phyloP scores from a whole-genome alignment of 2,888 invertebrate species.

The Eurois occulta region DNA sequence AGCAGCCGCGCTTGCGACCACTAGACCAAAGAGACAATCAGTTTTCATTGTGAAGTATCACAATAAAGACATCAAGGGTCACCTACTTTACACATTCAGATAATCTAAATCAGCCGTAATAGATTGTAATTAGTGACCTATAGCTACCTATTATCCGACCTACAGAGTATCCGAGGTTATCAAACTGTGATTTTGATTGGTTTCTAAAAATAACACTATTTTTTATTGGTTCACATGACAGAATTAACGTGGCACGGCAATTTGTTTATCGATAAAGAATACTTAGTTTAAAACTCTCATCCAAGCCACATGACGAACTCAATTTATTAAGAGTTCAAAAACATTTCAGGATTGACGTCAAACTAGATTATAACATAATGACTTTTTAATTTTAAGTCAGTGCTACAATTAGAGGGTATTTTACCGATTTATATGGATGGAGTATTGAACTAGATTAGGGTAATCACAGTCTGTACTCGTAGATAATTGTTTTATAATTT shows the following conservation, averaged over 20 bases:
- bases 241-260: background rate
- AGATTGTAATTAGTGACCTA: background rate
- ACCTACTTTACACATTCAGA: background rate
- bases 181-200: background rate
- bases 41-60: background rate
- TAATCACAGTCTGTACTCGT: background rate
- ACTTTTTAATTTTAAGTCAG: slow-evolving; percentile 8
- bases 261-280: background rate
- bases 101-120: background rate
- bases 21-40: no score
- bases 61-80: background rate
- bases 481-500: slow-evolving; percentile 1
- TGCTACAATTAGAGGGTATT: slow-evolving; percentile 14
- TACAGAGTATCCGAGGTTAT: background rate
- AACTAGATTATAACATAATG: slow-evolving; percentile 6
- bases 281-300: background rate
- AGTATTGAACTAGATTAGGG: background rate
- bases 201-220: background rate
- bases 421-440: background rate
- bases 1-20: no score
- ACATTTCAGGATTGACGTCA: slow-evolving; percentile 17
- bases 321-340: slow-evolving; percentile 12
- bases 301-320: background rate
- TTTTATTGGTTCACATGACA: background rate
- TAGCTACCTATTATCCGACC: no score